Percentiles rank a stretch among this genome's conserved stretches.
Conservation (phyloP, 2,797 vertebrate genomes). For the Eulemur mongoz region DNA sequence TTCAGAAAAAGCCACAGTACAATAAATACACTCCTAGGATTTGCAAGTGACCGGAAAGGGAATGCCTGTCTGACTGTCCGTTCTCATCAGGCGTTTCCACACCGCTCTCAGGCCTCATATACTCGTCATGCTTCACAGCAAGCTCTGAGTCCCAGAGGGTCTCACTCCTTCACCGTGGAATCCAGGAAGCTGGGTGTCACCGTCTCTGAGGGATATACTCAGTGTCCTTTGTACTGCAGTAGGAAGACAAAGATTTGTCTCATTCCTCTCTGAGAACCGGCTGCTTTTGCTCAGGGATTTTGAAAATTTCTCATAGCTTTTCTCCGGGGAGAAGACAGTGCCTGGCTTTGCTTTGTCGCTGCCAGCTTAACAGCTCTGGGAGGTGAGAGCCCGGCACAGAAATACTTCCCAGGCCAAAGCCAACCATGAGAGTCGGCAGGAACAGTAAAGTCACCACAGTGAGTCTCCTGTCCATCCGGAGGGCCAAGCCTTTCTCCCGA, state of each 20-base stretch:
- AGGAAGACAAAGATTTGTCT: background rate
- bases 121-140: background rate
- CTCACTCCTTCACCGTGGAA: background rate
- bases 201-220: background rate
- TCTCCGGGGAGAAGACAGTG: background rate
- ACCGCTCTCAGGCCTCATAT: background rate
- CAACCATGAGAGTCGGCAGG: background rate
- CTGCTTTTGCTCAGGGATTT: background rate
- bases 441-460: fast-evolving
- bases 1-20: conserved; percentile 42
- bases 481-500: background rate
- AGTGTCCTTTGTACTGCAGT: background rate
- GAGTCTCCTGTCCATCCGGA: background rate
- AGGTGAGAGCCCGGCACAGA: background rate
- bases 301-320: background rate
- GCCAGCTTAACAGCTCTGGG: background rate
- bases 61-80: background rate
- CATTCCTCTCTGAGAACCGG: background rate
- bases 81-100: background rate
- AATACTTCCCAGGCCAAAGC: background rate
- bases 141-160: background rate
- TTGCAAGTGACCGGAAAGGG: background rate
- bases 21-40: conserved; percentile 43
- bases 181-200: background rate
- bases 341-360: background rate